phyloP scores from a whole-genome alignment of 1,140 invertebrate genomes.

The Drosophila insularis region DNA sequence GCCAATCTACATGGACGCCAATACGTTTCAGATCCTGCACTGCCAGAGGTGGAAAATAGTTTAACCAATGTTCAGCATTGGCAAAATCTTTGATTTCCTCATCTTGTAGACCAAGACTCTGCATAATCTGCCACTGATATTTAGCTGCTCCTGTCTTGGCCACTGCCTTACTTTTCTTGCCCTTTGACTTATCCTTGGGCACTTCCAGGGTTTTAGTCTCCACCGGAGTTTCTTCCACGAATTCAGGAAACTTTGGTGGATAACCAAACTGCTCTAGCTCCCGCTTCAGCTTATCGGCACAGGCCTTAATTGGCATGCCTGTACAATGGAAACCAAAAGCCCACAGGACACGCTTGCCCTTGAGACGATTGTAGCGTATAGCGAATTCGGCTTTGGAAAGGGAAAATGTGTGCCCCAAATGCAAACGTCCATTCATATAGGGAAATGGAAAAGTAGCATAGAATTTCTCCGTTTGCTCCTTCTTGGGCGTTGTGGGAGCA shows the following conservation, averaged over 20 bases:
- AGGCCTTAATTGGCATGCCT: slow-evolving; percentile 98
- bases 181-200: slow-evolving; percentile 97
- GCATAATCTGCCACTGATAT: slow-evolving; percentile 99
- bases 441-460: slow-evolving; percentile 98
- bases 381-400: slow-evolving; percentile 99
- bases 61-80: slow-evolving; percentile 95
- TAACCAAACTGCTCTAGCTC: slow-evolving; percentile 96
- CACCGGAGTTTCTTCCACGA: slow-evolving; percentile 82
- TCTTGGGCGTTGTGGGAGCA: slow-evolving; percentile 86
- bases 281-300: slow-evolving; percentile 97
- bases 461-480: slow-evolving; percentile 91
- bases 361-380: slow-evolving; percentile 93
- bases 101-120: slow-evolving; percentile 93
- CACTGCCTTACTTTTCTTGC: slow-evolving; percentile 99
- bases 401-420: slow-evolving; percentile 99
- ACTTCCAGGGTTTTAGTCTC: slow-evolving; percentile 84
- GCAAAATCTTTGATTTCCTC: slow-evolving; percentile 97
- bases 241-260: slow-evolving; percentile 95
- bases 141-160: slow-evolving; percentile 95
- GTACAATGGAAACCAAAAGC: slow-evolving; percentile 99
- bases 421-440: slow-evolving; percentile 99
- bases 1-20: slow-evolving; percentile 98
- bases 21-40: slow-evolving; percentile 93
- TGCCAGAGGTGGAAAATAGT: slow-evolving; percentile 97
- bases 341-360: slow-evolving; percentile 96